Evolutionary conservation across 2,797 vertebrate species (phyloP).

Genomic region (Myiotriccus ornatus): DNA sequence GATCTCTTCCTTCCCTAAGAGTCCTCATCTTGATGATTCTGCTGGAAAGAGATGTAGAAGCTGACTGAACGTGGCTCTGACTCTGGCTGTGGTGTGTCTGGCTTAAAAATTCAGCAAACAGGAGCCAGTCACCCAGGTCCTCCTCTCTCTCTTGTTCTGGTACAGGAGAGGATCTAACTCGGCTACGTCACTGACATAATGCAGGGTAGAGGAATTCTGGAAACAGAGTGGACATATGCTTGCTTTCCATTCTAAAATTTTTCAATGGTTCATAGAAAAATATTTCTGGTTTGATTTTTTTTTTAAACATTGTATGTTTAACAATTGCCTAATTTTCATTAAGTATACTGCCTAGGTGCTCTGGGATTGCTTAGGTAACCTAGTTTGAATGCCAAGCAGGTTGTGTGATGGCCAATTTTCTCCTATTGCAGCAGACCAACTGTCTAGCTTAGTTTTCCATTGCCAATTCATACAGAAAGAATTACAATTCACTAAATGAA

Average conservation of each 20-base stretch:
- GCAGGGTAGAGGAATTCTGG: background rate
- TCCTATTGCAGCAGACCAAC: background rate
- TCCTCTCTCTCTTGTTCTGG: background rate
- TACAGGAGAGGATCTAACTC: background rate
- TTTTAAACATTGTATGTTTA: background rate
- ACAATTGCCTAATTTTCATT: constrained; percentile 6
- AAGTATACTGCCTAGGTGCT: background rate
- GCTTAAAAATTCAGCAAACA: background rate
- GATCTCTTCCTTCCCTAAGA: background rate
- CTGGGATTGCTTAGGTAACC: background rate
- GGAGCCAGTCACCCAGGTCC: background rate
- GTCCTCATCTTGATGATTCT: fast-evolving
- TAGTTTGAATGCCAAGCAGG: constrained; percentile 7
- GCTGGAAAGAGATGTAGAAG: background rate
- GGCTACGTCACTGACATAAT: background rate
- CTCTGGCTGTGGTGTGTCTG: background rate
- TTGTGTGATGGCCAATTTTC: constrained; percentile 12
- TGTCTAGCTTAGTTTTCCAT: background rate
- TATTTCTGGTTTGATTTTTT: background rate
- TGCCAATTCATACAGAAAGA: constrained; percentile 38
- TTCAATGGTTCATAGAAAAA: background rate
- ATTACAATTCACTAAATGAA: constrained; percentile 12
- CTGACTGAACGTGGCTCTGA: background rate
- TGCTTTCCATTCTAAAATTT: constrained; percentile 9
- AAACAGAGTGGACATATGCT: background rate